Percentiles rank a stretch among this genome's conserved stretches.
phyloP scores from a whole-genome alignment of 2,797 vertebrate genomes.

The Xenops minutus region DNA sequence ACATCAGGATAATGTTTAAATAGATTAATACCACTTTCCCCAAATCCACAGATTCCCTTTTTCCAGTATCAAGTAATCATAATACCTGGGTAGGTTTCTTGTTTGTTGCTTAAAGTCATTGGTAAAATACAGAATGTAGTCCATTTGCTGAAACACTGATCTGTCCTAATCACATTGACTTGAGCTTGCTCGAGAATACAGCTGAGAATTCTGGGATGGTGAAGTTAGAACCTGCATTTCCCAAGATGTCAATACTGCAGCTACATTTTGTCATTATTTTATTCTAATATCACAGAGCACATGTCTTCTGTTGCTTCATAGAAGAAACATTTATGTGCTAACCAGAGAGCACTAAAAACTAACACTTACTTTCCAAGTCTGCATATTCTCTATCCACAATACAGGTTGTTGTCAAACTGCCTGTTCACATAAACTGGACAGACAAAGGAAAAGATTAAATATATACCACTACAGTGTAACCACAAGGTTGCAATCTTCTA shows the following conservation, averaged over 20 bases:
- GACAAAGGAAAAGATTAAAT: background rate
- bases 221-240: background rate
- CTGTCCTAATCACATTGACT: background rate
- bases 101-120: background rate
- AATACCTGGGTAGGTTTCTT: background rate
- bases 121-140: background rate
- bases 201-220: background rate
- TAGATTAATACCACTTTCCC: background rate
- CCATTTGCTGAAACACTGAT: background rate
- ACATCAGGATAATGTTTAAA: background rate
- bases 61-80: background rate
- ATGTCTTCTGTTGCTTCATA: background rate
- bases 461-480: background rate
- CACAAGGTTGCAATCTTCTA: background rate
- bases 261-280: background rate
- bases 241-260: background rate
- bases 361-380: background rate
- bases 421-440: background rate
- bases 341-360: background rate
- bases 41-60: background rate
- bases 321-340: background rate
- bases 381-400: background rate
- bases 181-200: background rate
- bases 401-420: background rate
- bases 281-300: background rate